Percentiles rank a stretch among this genome's conserved stretches.
Conservation (phyloP, 2,888 invertebrate species). For the Megamerina dolium region DNA sequence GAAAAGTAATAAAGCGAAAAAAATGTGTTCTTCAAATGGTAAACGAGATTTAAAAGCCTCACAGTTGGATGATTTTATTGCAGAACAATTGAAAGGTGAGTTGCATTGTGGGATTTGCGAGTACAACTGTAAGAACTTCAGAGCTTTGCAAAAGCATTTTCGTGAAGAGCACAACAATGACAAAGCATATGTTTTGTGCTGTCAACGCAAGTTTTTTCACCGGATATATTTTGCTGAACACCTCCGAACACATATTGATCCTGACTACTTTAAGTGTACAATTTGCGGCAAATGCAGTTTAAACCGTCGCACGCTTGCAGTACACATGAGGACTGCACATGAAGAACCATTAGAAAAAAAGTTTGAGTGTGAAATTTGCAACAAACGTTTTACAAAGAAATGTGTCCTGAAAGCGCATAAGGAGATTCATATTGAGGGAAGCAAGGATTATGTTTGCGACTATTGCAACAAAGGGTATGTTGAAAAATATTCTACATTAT, state of each 20-base stretch:
- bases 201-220: constrained; percentile 24
- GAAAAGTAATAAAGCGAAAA: background rate
- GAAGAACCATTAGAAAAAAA: constrained; percentile 13
- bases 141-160: constrained; percentile 21
- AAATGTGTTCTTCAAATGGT: background rate
- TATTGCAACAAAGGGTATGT: constrained; percentile 24
- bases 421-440: constrained; percentile 20
- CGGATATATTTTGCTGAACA: constrained; percentile 27
- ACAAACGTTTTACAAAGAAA: constrained; percentile 19
- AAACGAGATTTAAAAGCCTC: background rate
- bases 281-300: constrained; percentile 22
- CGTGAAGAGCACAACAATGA: constrained; percentile 19
- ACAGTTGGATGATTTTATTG: constrained; percentile 24
- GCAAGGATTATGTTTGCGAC: constrained; percentile 22
- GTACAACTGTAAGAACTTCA: constrained; percentile 17
- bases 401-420: constrained; percentile 22
- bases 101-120: constrained; percentile 23
- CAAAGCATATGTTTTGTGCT: constrained; percentile 24
- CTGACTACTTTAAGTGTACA: constrained; percentile 25
- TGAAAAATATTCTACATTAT: too few relatives aligned
- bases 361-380: constrained; percentile 23
- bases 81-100: constrained; percentile 20
- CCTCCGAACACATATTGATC: constrained; percentile 25
- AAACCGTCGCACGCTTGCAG: constrained; percentile 17
- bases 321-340: constrained; percentile 23